phyloP scores from a whole-genome alignment of 2,888 invertebrate genomes.

The Micropterix aruncella region DNA sequence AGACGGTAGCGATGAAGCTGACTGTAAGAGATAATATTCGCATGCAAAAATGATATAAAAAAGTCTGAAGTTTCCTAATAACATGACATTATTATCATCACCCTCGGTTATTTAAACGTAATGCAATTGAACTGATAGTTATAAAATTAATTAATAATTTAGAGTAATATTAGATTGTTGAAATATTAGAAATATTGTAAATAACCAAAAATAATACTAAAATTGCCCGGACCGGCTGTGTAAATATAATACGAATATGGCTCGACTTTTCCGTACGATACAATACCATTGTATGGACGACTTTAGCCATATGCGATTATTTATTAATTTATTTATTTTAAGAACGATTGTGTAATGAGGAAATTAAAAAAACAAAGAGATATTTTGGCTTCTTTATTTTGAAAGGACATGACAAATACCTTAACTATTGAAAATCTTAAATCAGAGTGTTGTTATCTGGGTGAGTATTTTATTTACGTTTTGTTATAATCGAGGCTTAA shows the following conservation, averaged over 20 bases:
- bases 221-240: background rate
- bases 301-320: slow-evolving; percentile 24
- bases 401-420: too few relatives aligned
- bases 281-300: slow-evolving; percentile 29
- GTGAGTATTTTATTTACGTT: too few relatives aligned
- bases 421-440: too few relatives aligned
- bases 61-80: too few relatives aligned
- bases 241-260: slow-evolving; percentile 18
- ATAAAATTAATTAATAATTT: background rate
- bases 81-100: too few relatives aligned
- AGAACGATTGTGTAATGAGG: too few relatives aligned
- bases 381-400: too few relatives aligned
- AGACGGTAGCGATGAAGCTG: slow-evolving; percentile 58
- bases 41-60: too few relatives aligned
- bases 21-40: slow-evolving; percentile 23
- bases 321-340: background rate
- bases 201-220: slow-evolving; percentile 8
- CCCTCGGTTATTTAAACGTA: background rate
- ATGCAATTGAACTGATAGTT: background rate
- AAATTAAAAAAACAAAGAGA: too few relatives aligned
- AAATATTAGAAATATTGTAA: background rate
- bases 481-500: too few relatives aligned
- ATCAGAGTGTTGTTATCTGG: too few relatives aligned
- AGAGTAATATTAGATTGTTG: background rate
- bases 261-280: slow-evolving; percentile 38